A percentile compares a stretch with the other conserved stretches of the same genome.
Conservation (phyloP, 2,888 invertebrate genomes). For the Troilus luridus region DNA sequence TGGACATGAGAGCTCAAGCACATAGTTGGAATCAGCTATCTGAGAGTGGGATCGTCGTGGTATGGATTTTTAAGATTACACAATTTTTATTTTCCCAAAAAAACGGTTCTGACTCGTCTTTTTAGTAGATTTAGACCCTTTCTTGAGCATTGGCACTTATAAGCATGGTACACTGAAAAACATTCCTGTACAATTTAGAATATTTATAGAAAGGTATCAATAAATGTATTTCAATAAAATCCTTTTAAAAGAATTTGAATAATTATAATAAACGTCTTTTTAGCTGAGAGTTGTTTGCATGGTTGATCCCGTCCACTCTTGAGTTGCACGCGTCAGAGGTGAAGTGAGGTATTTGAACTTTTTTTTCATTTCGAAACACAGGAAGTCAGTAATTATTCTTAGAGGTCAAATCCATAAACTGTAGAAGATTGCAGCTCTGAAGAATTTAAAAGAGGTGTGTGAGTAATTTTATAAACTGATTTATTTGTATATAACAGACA, state of each 20-base stretch:
- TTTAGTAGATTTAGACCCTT: constrained; percentile 8
- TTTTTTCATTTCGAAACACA: background rate
- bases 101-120: constrained; percentile 16
- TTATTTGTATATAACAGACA: too few relatives aligned
- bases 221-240: background rate
- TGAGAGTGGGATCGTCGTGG: constrained; percentile 20
- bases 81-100: background rate
- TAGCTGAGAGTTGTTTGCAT: constrained; percentile 12
- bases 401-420: background rate
- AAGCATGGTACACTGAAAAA: background rate
- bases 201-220: background rate
- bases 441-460: background rate
- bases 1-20: constrained; percentile 43
- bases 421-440: background rate
- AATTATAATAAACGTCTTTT: background rate
- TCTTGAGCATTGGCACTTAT: background rate
- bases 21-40: constrained; percentile 46
- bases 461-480: background rate
- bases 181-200: background rate
- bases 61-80: background rate
- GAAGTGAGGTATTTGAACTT: constrained; percentile 11
- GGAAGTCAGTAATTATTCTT: background rate
- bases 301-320: background rate
- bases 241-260: background rate
- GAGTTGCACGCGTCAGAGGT: constrained; percentile 24